Conservation (phyloP, 2,888 invertebrate species). For the Alitta virens region DNA sequence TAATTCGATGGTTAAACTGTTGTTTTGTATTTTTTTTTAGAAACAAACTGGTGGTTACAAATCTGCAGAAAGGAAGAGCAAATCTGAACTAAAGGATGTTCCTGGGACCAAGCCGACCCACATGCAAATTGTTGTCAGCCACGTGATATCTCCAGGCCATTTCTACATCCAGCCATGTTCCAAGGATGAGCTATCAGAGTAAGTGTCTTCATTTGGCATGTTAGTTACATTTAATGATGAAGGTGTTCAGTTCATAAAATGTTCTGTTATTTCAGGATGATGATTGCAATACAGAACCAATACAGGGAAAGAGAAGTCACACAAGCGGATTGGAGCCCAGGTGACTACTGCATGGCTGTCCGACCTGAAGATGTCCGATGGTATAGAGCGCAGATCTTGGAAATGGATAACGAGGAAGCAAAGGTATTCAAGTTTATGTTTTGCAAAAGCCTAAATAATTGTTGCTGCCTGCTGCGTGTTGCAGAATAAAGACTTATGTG, state of each 20-base stretch:
- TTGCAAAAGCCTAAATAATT: no score
- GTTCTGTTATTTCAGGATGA: constrained; percentile 4
- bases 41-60: no score
- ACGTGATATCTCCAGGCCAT: constrained; percentile 40
- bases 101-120: not conserved
- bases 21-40: no score
- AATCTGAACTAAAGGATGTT: not conserved
- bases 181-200: constrained; percentile 60
- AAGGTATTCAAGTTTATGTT: not conserved
- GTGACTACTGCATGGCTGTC: constrained; percentile 62
- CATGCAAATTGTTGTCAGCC: constrained; percentile 31
- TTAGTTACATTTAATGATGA: not conserved
- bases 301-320: not conserved
- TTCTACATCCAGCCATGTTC: constrained; percentile 63
- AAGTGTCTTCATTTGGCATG: constrained; percentile 6
- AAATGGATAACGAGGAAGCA: not conserved
- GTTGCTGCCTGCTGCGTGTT: no score
- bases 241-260: not conserved
- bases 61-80: no score
- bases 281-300: not conserved
- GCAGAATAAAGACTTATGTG: no score
- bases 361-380: constrained; percentile 63
- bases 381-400: constrained; percentile 64
- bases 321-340: not conserved
- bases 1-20: no score